Evolutionary conservation across 1,140 invertebrate genomes (phyloP), one percentile per base, ranked within the genome.

Genomic region (Macrostomum lignano): DNA sequence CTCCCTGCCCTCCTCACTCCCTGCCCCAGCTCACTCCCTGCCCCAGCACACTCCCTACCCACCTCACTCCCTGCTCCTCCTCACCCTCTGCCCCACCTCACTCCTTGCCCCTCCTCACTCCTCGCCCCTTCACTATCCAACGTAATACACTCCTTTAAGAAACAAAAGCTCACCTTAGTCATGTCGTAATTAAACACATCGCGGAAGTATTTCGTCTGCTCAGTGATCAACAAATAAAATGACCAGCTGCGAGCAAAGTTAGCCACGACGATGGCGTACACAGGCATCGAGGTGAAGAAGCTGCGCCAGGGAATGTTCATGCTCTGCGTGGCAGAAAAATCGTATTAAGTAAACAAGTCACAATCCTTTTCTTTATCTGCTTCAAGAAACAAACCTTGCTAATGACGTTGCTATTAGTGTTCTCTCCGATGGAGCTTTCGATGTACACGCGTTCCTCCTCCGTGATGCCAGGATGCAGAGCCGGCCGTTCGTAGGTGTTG

Each of bases 171-270:
- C 56, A 86, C 82, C 66, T 86, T 72, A 39, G 74, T 71, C 33
- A 86, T 71, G 38, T 75, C 63, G 55, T 82, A 75, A 31, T 70
- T 62, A 44, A 94, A 88, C 26, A 75, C 72, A 47, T 84, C 72
- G 42, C 74, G 73, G 50, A 98, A 76, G 53, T 93, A 98, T 9
- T 71, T 73, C 2, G 82, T 72, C 52, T 98, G 88, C 40, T 81
- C 88, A 29, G 93, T 69, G n/a, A 98, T 79, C 11, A 98, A 66
- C 10, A 98, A 62, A 59, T 98, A 98, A 55, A 98, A 98, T 42
- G 93, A 96, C 86, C 86, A 98, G n/a, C 81, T 91, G 35, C 91
- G 69, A 49, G 88, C 94, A 51, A 98, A 94, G 52, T 98, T 98
- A 3, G 91, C 91, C 20, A 96, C 82, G 34, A 98, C 86, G 38